Conservation (phyloP, 2,888 invertebrate species). For the Coecobrya sp. region DNA sequence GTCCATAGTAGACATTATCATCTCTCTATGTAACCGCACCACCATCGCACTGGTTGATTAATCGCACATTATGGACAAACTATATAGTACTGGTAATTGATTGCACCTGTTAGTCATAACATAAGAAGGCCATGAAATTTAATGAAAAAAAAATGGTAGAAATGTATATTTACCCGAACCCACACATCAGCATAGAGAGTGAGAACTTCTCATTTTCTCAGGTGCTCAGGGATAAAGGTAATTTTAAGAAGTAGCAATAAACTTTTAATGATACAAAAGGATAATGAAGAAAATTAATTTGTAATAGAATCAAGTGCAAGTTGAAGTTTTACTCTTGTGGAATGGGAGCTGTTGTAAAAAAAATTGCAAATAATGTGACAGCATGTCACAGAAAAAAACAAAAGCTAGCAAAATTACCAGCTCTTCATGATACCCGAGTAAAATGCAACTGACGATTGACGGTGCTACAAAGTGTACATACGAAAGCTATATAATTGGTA, state of each 20-base stretch:
- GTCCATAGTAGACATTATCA: too few species aligned
- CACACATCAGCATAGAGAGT: too few species aligned
- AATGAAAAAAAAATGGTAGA: not conserved
- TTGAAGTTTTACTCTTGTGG: constrained; percentile 44
- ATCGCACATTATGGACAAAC: too few species aligned
- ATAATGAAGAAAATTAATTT: constrained; percentile 39
- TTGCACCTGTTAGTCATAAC: too few species aligned
- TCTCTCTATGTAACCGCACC: too few species aligned
- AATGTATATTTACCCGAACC: not conserved
- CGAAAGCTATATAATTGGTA: constrained; percentile 45
- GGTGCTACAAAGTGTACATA: constrained; percentile 84
- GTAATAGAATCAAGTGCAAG: constrained; percentile 37
- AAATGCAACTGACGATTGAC: constrained; percentile 79
- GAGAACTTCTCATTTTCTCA: too few species aligned
- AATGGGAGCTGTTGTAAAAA: constrained; percentile 9
- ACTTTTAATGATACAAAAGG: not conserved
- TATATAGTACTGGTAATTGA: too few species aligned
- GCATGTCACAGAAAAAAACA: too few species aligned
- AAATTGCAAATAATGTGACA: too few species aligned
- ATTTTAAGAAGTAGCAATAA: not conserved
- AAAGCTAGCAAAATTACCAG: not conserved
- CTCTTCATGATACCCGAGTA: constrained; percentile 63
- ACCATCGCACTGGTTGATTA: too few species aligned
- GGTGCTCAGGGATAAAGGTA: not conserved
- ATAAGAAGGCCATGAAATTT: too few species aligned